Evolutionary conservation across 2,113 vertebrate species (phyloP).

Genomic region (Struthidea cinerea): DNA sequence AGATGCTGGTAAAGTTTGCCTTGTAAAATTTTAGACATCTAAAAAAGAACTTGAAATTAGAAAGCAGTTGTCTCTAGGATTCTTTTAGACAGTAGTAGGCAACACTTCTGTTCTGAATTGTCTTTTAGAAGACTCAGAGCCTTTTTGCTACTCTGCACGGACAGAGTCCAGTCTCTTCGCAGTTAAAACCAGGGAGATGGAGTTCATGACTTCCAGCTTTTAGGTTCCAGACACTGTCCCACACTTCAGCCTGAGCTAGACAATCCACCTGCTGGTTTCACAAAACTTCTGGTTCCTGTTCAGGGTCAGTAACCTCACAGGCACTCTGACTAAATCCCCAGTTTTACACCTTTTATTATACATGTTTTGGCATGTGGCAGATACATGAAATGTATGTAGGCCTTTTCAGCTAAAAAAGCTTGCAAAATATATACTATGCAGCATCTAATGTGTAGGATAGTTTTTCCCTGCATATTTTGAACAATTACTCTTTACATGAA

Average conservation of each 20-base stretch:
- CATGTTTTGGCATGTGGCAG: background rate
- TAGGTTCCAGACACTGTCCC: background rate
- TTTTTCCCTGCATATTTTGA: background rate
- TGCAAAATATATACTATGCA: background rate
- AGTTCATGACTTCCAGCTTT: background rate
- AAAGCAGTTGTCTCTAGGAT: background rate
- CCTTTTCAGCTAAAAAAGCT: background rate
- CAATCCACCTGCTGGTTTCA: background rate
- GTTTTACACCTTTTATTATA: background rate
- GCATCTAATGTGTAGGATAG: background rate
- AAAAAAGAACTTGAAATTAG: background rate
- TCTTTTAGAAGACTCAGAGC: background rate
- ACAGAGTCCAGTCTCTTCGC: rapidly evolving
- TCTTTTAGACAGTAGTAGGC: background rate
- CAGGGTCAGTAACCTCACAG: background rate
- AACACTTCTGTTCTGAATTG: background rate
- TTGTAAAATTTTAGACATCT: background rate
- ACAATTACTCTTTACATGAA: background rate
- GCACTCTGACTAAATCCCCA: background rate
- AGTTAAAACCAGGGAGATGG: background rate
- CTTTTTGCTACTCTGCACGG: background rate
- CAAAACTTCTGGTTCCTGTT: background rate
- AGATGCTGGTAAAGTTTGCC: background rate
- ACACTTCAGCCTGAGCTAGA: background rate
- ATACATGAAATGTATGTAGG: background rate